phyloP scores from a whole-genome alignment of 2,113 vertebrate species.

The Passerina amoena region DNA sequence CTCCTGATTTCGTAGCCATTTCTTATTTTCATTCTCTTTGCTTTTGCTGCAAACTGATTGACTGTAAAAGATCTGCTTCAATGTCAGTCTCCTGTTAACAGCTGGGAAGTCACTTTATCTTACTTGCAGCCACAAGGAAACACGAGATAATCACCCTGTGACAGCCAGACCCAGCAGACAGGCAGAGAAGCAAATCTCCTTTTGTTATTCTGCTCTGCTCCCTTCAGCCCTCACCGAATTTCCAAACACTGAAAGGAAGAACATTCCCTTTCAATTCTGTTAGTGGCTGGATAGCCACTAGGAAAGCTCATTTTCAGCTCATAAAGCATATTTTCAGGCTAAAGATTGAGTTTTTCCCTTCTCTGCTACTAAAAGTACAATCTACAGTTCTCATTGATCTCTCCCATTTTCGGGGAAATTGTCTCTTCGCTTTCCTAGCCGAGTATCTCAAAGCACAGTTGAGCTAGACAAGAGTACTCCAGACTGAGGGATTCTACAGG shows the following conservation, averaged over 20 bases:
- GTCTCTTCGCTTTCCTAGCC: neutral
- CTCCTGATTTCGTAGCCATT: neutral
- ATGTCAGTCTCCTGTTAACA: conserved; percentile 17
- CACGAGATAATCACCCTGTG: conserved; percentile 45
- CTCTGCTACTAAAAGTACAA: neutral
- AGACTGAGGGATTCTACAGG: neutral
- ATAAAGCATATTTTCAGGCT: neutral
- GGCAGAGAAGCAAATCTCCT: neutral
- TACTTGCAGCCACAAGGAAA: conserved; percentile 26
- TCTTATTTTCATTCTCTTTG: conserved; percentile 8
- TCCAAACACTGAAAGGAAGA: neutral
- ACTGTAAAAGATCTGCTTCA: conserved; percentile 47
- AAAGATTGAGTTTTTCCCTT: neutral
- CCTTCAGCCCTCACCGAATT: neutral
- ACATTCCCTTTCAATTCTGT: neutral
- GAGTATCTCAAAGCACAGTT: neutral
- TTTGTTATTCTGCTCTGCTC: neutral
- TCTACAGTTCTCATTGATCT: neutral
- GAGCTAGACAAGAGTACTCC: neutral
- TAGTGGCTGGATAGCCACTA: neutral
- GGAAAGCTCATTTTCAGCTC: neutral
- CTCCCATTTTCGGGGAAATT: neutral
- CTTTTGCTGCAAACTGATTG: conserved; percentile 8
- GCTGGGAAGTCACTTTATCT: conserved; percentile 55
- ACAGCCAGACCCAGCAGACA: conserved; percentile 20